These are phyloP conservation scores for Hybos culiciformis DNA, from an alignment of 2,888 invertebrate species.

Conservation along the genomic window DNA sequence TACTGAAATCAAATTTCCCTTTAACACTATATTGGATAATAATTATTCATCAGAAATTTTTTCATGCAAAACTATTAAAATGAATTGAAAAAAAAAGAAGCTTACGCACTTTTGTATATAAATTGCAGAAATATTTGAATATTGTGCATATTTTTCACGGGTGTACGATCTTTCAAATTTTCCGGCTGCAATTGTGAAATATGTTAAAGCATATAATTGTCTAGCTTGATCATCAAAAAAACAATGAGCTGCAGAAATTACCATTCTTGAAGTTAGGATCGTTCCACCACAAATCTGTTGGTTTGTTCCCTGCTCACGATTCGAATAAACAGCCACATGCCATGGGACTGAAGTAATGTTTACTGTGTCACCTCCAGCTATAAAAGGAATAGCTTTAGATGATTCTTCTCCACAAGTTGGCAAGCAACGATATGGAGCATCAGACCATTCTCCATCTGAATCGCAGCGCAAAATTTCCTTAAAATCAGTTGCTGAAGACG, in stretches of 20 bases:
- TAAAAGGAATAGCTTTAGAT: slow-evolving; percentile 9
- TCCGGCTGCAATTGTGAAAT: slow-evolving; percentile 15
- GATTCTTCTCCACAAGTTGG: slow-evolving; percentile 21
- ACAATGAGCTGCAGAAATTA: slow-evolving; percentile 21
- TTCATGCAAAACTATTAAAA: not conserved
- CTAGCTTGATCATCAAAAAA: slow-evolving; percentile 15
- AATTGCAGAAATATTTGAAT: slow-evolving; percentile 13
- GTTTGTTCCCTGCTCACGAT: not conserved
- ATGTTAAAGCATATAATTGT: not conserved
- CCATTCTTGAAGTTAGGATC: slow-evolving; percentile 20
- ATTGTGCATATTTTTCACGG: slow-evolving; percentile 11
- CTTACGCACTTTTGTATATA: slow-evolving; percentile 13
- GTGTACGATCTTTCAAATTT: slow-evolving; percentile 13
- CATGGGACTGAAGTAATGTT: slow-evolving; percentile 20
- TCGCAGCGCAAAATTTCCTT: slow-evolving; percentile 15
- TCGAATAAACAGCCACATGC: slow-evolving; percentile 21
- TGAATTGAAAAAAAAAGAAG: not conserved
- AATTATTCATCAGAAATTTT: no score
- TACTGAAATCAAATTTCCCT: no score
- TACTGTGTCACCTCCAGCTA: slow-evolving; percentile 7
- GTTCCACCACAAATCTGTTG: slow-evolving; percentile 20
- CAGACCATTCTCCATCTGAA: slow-evolving; percentile 20
- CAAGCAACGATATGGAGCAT: slow-evolving; percentile 17
- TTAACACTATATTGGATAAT: no score
- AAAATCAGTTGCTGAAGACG: not conserved